These are phyloP conservation scores for Orientallactaga bullata DNA, from an alignment of 2,113 vertebrate species.

Conservation along the genomic window DNA sequence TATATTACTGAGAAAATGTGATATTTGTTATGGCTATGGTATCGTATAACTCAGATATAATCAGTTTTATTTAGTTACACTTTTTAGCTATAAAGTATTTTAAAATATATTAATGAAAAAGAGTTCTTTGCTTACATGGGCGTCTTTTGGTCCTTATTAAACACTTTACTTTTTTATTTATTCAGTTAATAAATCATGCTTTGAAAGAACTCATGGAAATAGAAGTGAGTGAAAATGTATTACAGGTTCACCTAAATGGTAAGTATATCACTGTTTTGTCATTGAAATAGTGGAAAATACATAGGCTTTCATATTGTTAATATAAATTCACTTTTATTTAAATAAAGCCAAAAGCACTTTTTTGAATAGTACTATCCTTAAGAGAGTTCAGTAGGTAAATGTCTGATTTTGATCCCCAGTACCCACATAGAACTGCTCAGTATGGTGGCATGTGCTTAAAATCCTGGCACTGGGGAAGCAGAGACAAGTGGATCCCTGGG, in stretches of 20 bases:
- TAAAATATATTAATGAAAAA: constrained; percentile 29
- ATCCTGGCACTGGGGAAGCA: no score
- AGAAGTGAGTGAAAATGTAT: constrained; percentile 89
- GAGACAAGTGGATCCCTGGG: no score
- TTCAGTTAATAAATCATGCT: constrained; percentile 90
- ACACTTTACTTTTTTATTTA: neutral
- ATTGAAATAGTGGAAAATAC: neutral
- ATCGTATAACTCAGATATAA: neutral
- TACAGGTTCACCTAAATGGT: constrained; percentile 96
- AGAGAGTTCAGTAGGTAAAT: neutral
- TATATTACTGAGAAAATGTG: neutral
- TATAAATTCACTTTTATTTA: neutral
- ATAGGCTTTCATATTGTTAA: constrained; percentile 15
- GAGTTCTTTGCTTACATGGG: neutral
- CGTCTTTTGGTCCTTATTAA: constrained; percentile 14
- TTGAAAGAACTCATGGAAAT: constrained; percentile 91
- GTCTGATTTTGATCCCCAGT: no score
- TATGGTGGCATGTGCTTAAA: no score
- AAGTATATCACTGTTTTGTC: constrained; percentile 75
- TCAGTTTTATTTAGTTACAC: neutral
- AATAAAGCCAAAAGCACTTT: neutral
- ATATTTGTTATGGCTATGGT: neutral
- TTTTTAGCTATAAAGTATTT: constrained; percentile 33
- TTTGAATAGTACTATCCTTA: neutral
- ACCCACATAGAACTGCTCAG: no score